Percentiles rank a stretch among this genome's conserved stretches.
These are phyloP conservation scores for Agelaius tricolor DNA, from an alignment of 2,113 vertebrate species.

Conservation along the genomic window DNA sequence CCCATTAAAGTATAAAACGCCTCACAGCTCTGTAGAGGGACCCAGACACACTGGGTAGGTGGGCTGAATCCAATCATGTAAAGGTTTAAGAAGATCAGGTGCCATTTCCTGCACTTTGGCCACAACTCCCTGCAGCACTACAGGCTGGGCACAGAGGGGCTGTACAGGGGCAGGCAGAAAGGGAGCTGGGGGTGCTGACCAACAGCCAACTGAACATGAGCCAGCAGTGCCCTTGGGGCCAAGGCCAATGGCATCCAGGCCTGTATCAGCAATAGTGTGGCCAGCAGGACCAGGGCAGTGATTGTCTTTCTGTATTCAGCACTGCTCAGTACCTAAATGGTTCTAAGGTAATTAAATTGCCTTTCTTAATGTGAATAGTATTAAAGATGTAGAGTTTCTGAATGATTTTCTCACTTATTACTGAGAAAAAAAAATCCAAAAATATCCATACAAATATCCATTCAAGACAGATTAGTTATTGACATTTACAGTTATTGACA, in stretches of 20 bases:
- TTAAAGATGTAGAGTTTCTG: not conserved
- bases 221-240: not conserved
- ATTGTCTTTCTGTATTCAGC: not conserved
- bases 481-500: not conserved
- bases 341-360: not conserved
- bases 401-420: not conserved
- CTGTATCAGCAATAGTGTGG: not conserved
- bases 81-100: not conserved
- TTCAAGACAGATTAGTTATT: not conserved
- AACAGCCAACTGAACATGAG: accelerated
- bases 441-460: not conserved
- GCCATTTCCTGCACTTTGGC: not conserved
- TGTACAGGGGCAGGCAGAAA: not conserved
- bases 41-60: too few relatives aligned
- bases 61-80: not conserved
- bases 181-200: too few relatives aligned
- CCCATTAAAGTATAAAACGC: not conserved
- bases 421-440: not conserved
- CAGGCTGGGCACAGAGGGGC: not conserved
- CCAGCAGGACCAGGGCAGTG: not conserved
- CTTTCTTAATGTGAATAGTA: not conserved
- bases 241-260: not conserved
- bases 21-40: not conserved
- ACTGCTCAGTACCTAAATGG: not conserved
- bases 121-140: accelerated